A percentile compares a stretch with the other conserved stretches of the same genome.
Evolutionary conservation across 2,113 vertebrate genomes (phyloP).

Genomic region (Calidris pugnax): DNA sequence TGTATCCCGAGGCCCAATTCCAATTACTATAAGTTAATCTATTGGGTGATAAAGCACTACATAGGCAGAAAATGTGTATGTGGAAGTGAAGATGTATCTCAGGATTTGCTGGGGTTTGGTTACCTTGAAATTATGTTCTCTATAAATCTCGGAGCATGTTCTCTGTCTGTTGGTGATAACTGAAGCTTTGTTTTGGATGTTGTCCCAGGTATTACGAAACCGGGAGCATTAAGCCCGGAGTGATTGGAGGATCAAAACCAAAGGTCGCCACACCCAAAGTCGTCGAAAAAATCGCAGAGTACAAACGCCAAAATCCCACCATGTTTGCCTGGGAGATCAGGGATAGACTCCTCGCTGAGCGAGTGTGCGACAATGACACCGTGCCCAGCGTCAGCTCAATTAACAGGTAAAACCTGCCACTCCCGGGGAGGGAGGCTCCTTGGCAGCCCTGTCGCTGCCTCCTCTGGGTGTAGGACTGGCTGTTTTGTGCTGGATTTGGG

Average conservation of each 20-base stretch:
- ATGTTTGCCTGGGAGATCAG: conserved; percentile 99
- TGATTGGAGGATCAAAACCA: conserved; percentile 99
- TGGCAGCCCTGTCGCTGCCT: fast-evolving
- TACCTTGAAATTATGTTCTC: conserved; percentile 11
- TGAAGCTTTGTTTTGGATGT: conserved; percentile 48
- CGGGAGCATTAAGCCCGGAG: conserved; percentile 97
- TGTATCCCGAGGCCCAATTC: conserved; percentile 9
- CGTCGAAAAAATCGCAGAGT: conserved; percentile 98
- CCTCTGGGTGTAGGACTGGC: not conserved
- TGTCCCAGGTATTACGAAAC: conserved; percentile 95
- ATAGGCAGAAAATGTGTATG: conserved; percentile 18
- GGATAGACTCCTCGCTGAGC: conserved; percentile 93
- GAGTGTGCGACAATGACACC: conserved; percentile 97
- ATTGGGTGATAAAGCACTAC: conserved; percentile 8
- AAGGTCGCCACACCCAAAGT: conserved; percentile 99
- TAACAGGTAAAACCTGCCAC: conserved; percentile 85
- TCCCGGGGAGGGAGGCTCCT: not conserved
- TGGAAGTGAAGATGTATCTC: conserved; percentile 52
- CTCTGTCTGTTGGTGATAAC: not conserved
- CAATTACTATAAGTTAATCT: conserved; percentile 59
- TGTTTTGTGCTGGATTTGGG: fast-evolving
- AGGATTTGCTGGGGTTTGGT: conserved; percentile 12
- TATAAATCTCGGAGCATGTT: not conserved
- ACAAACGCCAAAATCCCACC: conserved; percentile 99
- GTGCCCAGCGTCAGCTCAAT: conserved; percentile 99